Base-by-base conservation (phyloP, 2,797 vertebrate genomes). In the Enteromius anoplus region DNA sequence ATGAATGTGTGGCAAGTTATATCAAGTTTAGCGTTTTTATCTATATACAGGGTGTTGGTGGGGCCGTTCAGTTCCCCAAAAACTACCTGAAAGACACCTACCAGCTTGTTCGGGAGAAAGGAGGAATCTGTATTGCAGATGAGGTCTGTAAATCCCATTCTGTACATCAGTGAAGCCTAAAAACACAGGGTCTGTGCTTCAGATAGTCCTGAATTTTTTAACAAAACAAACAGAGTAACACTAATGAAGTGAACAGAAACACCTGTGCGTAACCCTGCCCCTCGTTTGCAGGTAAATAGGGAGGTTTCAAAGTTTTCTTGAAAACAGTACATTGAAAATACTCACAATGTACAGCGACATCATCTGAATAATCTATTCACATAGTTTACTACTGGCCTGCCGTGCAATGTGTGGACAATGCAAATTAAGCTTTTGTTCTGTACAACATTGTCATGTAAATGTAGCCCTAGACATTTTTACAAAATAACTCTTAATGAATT, bases 121-220 rank as follows among this genome's bases (percentile, higher is more conserved):
- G 97, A 77, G 97, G 98, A 0, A 3, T 99, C 75, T 99, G 96
- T 92, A 95, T 99, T 66, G 91, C 96, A 0, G 97, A 99, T 89
- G 98, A 99, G 95, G 98, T 99, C 78, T 88, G 15, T 47, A 23
- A 72, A 81, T 64, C 7, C 42, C 21, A 14, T 73, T 62, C n/a
- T 45, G 11, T 60, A 29, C n/a, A 21, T 76, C 34, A 45, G 5
- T n/a, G n/a, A 34, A 32, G 29, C n/a, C 19, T 26, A 66, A 51
- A 34, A 4, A 15, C 21, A 12, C n/a, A 69, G 10, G 10, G 1
- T 42, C 23, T 14, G 21, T 55, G n/a, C 29, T 37, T 23, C 53
- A 58, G 21, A 58, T 10, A 23, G 53, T 58, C 21, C 3, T 8
- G 9, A 11, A 23, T 26, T 55, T 12, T 53, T 40, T 7, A 37